Evolutionary conservation across 2,888 invertebrate species (phyloP), one percentile per base, ranked within the genome.

Genomic region (Heliconius cydno): DNA sequence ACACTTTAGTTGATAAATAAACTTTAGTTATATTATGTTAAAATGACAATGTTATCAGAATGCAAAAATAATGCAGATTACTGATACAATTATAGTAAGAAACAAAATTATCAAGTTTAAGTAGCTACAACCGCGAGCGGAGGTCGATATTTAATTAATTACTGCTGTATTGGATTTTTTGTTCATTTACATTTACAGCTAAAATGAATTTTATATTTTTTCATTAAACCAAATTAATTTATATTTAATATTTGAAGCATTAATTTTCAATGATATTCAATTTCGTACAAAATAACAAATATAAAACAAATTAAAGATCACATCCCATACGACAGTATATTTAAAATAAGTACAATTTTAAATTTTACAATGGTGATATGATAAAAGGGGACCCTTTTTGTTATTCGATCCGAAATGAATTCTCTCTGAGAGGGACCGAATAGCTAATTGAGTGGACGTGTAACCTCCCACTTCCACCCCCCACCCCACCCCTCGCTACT

Each of bases 381-480:
- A 60, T 57, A 57, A 73, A 38, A 65, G 22, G 13, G 63, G 41
- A 66, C 41, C 41, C 75, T 63, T 65, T 75, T 75, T 66, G 65
- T 75, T 75, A 75, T 75, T 65, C 22, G 63, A 63, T 73, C 34
- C 46, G 19, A 78, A 78, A 78, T 66, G 73, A 78, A 73, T 78
- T 73, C 63, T 71, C 63, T 19, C 28, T 71, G 73, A 71, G 41
- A 68, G 63, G 73, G 73, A 19, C 73, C 38, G 78, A 78, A 78
- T 67, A 34, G 73, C 78, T 78, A 78, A 78, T 78, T 78, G 78
- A 78, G 73, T 66, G 73, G 78, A 73, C 78, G 57, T 78, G 73
- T 73, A 73, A 66, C 73, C 73, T 57, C 73, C 65, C 65, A 46
- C 75, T 65, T 57, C 12, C 41, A 41, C 9, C 7, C 38, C 38